These are phyloP conservation scores for Eclectus roratus DNA, from an alignment of 2,113 vertebrate genomes.

Conservation along the genomic window DNA sequence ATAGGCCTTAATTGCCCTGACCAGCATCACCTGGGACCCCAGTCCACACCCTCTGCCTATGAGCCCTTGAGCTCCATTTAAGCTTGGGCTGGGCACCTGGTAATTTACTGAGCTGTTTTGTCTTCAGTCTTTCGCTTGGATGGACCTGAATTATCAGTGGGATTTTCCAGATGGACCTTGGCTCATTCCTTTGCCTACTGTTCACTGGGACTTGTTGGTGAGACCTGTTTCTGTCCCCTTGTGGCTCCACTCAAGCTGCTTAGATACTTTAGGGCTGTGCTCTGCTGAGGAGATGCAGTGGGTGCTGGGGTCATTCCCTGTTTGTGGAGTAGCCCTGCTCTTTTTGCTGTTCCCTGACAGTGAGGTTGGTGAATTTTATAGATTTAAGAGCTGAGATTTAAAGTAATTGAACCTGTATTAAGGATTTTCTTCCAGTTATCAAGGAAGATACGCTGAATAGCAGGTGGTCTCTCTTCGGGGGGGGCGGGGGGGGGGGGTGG, in stretches of 20 bases:
- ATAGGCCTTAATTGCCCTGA: neutral
- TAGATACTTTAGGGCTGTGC: fast-evolving
- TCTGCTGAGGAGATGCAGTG: fast-evolving
- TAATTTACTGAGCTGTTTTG: fast-evolving
- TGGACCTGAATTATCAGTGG: fast-evolving
- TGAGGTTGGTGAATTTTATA: neutral
- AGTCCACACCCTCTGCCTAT: neutral
- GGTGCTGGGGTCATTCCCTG: fast-evolving
- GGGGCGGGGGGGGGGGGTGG: too few relatives aligned
- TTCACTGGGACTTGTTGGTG: neutral
- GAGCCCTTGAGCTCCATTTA: neutral
- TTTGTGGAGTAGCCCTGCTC: neutral
- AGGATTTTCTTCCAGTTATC: neutral
- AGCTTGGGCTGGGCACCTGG: fast-evolving
- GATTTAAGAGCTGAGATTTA: neutral
- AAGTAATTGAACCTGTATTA: neutral
- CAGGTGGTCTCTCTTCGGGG: neutral
- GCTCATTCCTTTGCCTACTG: fast-evolving
- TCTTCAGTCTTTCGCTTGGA: fast-evolving
- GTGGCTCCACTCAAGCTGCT: fast-evolving
- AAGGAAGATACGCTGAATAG: neutral
- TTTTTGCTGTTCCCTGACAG: neutral
- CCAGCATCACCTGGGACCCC: neutral
- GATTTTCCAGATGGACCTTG: fast-evolving
- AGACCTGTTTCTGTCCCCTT: fast-evolving